Evolutionary conservation across 2,797 vertebrate species (phyloP).

Genomic region (Poeciliopsis paucimaculata): DNA sequence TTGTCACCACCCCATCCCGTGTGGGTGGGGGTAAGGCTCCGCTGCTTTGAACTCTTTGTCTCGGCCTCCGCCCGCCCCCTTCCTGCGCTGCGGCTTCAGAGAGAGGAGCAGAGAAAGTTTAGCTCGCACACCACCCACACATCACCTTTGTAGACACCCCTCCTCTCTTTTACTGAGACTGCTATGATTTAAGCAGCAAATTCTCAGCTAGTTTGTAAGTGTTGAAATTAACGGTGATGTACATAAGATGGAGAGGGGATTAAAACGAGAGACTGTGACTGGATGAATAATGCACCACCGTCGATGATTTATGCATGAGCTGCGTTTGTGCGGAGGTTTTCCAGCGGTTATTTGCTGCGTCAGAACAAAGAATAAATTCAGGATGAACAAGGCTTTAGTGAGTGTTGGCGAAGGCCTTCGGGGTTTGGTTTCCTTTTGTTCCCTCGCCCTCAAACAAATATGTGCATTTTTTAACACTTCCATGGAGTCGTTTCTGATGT

Average conservation of each 20-base stretch:
- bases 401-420: conserved; percentile 12
- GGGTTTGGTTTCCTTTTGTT: conserved; percentile 31
- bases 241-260: conserved; percentile 40
- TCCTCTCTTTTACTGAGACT: conserved; percentile 17
- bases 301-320: conserved; percentile 77
- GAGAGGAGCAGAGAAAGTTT: conserved; percentile 24
- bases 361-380: conserved; percentile 55
- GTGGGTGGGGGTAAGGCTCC: not conserved
- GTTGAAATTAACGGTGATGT: conserved; percentile 46
- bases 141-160: conserved; percentile 46
- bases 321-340: conserved; percentile 71
- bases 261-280: conserved; percentile 41
- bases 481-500: conserved; percentile 1
- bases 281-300: conserved; percentile 77
- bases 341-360: conserved; percentile 61
- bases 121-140: conserved; percentile 39
- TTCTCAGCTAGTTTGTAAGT: conserved; percentile 40
- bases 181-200: conserved; percentile 59
- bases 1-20: conserved; percentile 3
- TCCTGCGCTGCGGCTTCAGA: conserved; percentile 26
- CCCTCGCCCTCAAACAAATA: conserved; percentile 21
- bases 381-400: conserved; percentile 23
- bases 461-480: conserved; percentile 6
- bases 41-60: conserved; percentile 59
- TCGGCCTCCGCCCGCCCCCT: conserved; percentile 30